phyloP scores from a whole-genome alignment of 1,140 invertebrate genomes.

The Goniozus legneri region DNA sequence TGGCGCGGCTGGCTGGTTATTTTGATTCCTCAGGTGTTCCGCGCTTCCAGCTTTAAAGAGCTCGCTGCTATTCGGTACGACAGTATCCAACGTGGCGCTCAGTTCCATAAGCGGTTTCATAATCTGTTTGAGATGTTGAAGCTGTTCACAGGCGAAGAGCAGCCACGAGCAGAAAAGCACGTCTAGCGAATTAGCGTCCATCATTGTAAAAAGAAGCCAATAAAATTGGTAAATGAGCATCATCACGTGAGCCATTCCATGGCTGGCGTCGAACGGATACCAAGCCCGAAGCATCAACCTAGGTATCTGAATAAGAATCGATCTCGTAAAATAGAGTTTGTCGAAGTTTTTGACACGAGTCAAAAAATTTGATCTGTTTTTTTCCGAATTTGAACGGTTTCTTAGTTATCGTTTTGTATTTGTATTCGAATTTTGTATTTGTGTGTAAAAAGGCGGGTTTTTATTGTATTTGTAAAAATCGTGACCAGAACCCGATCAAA shows the following conservation, averaged over 20 bases:
- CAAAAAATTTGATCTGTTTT: too few species aligned
- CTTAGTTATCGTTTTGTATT: too few species aligned
- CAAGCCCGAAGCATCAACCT: slow-evolving; percentile 69
- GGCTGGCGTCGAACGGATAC: slow-evolving; percentile 71
- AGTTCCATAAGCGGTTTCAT: slow-evolving; percentile 82
- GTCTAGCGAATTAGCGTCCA: slow-evolving; percentile 69
- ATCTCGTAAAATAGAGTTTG: too few species aligned
- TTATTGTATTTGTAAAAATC: too few species aligned
- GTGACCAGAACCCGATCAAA: too few species aligned
- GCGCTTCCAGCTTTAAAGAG: slow-evolving; percentile 60
- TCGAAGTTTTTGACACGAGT: too few species aligned
- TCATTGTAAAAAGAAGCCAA: slow-evolving; percentile 69
- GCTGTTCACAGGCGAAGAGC: slow-evolving; percentile 78
- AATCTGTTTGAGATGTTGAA: slow-evolving; percentile 79
- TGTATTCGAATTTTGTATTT: too few species aligned
- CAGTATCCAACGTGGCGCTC: slow-evolving; percentile 74
- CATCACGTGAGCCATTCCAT: slow-evolving; percentile 64
- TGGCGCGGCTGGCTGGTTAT: slow-evolving; percentile 23
- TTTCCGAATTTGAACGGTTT: too few species aligned
- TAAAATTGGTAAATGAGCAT: slow-evolving; percentile 71
- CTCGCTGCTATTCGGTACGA: slow-evolving; percentile 73
- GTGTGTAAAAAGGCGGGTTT: too few species aligned
- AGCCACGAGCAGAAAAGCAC: slow-evolving; percentile 79
- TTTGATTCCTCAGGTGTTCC: slow-evolving; percentile 33
- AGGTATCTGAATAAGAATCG: slow-evolving; percentile 62